These are phyloP conservation scores for Epinotia brunnichana DNA, from an alignment of 2,888 invertebrate species.

Conservation along the genomic window DNA sequence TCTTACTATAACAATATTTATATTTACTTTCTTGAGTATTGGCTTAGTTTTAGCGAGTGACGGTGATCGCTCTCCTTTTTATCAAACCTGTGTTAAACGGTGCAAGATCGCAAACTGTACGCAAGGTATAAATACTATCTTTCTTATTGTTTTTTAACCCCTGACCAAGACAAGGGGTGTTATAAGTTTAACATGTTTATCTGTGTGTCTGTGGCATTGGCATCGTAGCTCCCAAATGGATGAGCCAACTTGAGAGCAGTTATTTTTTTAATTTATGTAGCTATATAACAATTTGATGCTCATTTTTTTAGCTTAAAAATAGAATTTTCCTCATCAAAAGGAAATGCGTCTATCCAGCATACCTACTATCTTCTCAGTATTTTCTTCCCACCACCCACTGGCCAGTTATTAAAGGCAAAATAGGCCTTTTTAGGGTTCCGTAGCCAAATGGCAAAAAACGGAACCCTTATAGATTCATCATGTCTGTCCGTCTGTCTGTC, in stretches of 20 bases:
- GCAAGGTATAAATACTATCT: constrained; percentile 70
- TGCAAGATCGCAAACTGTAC: constrained; percentile 79
- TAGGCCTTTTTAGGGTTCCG: too few relatives aligned
- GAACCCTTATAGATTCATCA: too few relatives aligned
- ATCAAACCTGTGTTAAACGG: constrained; percentile 79
- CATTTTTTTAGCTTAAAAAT: neutral
- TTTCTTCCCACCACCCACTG: neutral
- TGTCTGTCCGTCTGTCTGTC: too few relatives aligned
- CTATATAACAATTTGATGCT: neutral
- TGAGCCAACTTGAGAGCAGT: too few relatives aligned
- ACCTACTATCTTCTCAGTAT: neutral
- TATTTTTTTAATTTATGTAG: too few relatives aligned
- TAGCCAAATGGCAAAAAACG: too few relatives aligned
- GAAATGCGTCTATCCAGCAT: neutral
- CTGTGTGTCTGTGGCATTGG: too few relatives aligned
- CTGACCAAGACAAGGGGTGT: too few relatives aligned
- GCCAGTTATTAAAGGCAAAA: too few relatives aligned
- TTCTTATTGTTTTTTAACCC: neutral
- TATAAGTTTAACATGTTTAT: too few relatives aligned
- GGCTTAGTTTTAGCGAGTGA: constrained; percentile 55
- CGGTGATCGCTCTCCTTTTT: constrained; percentile 84
- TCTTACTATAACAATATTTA: constrained; percentile 24
- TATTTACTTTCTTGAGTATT: constrained; percentile 42
- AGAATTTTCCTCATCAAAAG: neutral
- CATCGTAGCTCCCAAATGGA: too few relatives aligned